Percentiles rank a stretch among this genome's conserved stretches.
phyloP scores from a whole-genome alignment of 2,797 vertebrate genomes.

The Pogoniulus pusillus region DNA sequence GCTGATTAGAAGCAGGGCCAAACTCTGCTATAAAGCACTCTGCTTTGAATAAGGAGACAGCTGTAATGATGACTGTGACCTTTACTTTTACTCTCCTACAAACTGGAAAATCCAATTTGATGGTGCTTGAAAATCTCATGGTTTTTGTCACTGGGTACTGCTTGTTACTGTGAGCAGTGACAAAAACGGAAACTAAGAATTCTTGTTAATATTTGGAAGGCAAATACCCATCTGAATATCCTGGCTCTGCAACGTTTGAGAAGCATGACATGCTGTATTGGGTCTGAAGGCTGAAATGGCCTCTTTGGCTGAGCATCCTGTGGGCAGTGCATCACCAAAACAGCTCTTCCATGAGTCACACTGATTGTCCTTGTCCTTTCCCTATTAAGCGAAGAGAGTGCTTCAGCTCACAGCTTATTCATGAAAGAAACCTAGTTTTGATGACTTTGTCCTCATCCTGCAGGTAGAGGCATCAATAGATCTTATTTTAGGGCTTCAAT shows the following conservation, averaged over 20 bases:
- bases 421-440: neutral
- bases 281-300: neutral
- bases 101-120: slow-evolving; percentile 15
- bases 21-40: slow-evolving; percentile 2
- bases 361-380: neutral
- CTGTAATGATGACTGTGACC: slow-evolving; percentile 6
- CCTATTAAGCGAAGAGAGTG: neutral
- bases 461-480: neutral
- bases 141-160: neutral
- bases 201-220: neutral
- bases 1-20: slow-evolving; percentile 37
- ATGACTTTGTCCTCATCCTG: slow-evolving; percentile 2
- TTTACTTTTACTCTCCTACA: slow-evolving; percentile 15
- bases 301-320: neutral
- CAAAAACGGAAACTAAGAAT: neutral
- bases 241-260: neutral
- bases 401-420: neutral
- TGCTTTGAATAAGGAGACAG: slow-evolving; percentile 24
- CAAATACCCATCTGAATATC: neutral
- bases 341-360: neutral
- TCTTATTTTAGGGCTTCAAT: neutral
- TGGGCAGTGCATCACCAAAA: neutral
- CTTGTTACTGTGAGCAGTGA: neutral
- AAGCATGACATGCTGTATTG: neutral
- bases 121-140: neutral